These are phyloP conservation scores for Tridacna crocea DNA, from an alignment of 2,888 invertebrate genomes.

Conservation along the genomic window DNA sequence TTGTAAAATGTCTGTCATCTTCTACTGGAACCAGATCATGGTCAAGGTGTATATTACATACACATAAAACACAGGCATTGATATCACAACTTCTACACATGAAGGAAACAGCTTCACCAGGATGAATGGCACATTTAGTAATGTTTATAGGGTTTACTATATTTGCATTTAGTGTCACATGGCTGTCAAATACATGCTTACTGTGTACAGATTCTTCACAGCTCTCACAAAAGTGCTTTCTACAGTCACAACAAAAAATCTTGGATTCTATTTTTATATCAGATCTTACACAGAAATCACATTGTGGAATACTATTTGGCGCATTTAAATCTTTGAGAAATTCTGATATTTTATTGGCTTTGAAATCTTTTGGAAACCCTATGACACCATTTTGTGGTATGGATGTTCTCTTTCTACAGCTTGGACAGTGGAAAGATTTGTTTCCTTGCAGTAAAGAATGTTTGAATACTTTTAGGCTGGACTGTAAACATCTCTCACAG, in stretches of 20 bases:
- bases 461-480: slow-evolving; percentile 47
- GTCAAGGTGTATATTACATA: slow-evolving; percentile 45
- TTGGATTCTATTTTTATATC: slow-evolving; percentile 10
- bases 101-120: slow-evolving; percentile 42
- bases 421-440: slow-evolving; percentile 60
- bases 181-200: slow-evolving; percentile 44
- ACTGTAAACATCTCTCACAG: slow-evolving; percentile 59
- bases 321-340: slow-evolving; percentile 27
- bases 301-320: slow-evolving; percentile 13
- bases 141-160: background rate
- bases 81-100: slow-evolving; percentile 53
- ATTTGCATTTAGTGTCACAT: slow-evolving; percentile 29
- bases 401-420: slow-evolving; percentile 50
- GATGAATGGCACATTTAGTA: slow-evolving; percentile 46
- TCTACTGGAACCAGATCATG: slow-evolving; percentile 38
- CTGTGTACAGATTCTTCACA: slow-evolving; percentile 42
- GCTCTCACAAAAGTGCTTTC: slow-evolving; percentile 51
- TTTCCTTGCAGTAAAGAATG: background rate
- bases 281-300: slow-evolving; percentile 47
- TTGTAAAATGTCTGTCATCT: background rate
- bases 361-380: slow-evolving; percentile 65
- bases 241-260: slow-evolving; percentile 59
- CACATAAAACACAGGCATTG: slow-evolving; percentile 56
- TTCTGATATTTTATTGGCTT: slow-evolving; percentile 56
- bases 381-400: slow-evolving; percentile 44